Evolutionary conservation across 2,888 invertebrate species (phyloP).

Genomic region (Protula sp.): DNA sequence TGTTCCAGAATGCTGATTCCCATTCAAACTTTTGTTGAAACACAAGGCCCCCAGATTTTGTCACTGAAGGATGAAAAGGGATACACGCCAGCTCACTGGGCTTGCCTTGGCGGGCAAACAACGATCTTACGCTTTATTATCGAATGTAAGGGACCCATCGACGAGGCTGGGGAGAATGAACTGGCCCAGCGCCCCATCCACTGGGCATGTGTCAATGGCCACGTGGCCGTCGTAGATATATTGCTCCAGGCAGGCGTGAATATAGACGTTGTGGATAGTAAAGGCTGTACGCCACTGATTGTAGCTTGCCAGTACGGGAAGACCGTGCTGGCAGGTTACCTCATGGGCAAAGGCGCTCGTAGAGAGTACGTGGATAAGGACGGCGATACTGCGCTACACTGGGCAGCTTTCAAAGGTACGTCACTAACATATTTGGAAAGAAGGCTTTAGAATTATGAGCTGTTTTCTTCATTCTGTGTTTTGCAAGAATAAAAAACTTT

Average conservation of each 20-base stretch:
- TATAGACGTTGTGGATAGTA: conserved; percentile 84
- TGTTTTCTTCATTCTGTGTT: neutral
- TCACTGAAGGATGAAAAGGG: conserved; percentile 84
- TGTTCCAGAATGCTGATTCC: conserved; percentile 73
- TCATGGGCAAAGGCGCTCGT: conserved; percentile 85
- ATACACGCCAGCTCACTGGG: conserved; percentile 90
- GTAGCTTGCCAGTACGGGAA: conserved; percentile 85
- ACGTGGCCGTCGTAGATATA: conserved; percentile 79
- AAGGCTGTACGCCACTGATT: conserved; percentile 81
- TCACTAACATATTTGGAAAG: too few relatives aligned
- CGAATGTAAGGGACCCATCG: conserved; percentile 70
- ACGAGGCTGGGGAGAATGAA: conserved; percentile 79
- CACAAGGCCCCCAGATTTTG: conserved; percentile 67
- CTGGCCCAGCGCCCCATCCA: conserved; percentile 87
- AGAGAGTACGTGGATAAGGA: conserved; percentile 80
- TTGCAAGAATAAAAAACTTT: too few relatives aligned
- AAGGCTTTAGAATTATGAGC: neutral
- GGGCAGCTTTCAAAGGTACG: conserved; percentile 83
- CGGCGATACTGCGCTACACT: conserved; percentile 86
- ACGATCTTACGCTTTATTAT: conserved; percentile 80
- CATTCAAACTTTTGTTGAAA: conserved; percentile 77
- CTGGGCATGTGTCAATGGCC: conserved; percentile 90
- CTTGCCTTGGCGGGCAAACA: conserved; percentile 82
- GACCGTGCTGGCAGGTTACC: conserved; percentile 81
- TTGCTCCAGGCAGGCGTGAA: conserved; percentile 68